Evolutionary conservation across 1,140 invertebrate genomes (phyloP).

Genomic region (Euwallacea fornicatus): DNA sequence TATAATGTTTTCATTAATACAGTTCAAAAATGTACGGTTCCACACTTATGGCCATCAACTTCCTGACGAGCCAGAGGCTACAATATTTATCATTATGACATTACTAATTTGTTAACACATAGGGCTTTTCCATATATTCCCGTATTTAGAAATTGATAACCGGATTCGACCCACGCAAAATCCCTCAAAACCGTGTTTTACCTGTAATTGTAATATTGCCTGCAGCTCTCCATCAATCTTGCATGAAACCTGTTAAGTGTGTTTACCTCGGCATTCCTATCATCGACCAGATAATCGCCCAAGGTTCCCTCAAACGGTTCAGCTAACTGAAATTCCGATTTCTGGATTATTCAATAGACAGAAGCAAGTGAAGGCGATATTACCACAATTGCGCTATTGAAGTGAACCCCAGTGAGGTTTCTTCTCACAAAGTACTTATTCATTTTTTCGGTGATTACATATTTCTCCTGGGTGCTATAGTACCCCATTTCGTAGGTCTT

Average conservation of each 20-base stretch:
- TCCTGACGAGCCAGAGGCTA: no score
- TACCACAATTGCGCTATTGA: constrained; percentile 58
- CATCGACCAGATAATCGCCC: constrained; percentile 58
- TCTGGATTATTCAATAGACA: no score
- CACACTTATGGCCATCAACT: no score
- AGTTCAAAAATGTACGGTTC: no score
- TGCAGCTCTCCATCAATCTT: constrained; percentile 59
- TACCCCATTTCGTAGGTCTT: constrained; percentile 57
- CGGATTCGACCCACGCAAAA: neutral
- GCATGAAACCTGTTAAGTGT: constrained; percentile 65
- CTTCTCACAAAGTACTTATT: constrained; percentile 55
- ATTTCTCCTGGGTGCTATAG: constrained; percentile 50
- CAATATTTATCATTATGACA: no score
- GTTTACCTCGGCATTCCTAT: constrained; percentile 59
- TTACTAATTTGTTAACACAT: no score
- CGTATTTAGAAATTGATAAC: neutral
- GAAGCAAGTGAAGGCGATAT: constrained; percentile 21
- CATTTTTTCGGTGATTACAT: constrained; percentile 49
- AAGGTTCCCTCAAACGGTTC: constrained; percentile 58
- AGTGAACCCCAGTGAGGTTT: constrained; percentile 56
- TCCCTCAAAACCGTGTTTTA: constrained; percentile 44
- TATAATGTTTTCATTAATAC: no score
- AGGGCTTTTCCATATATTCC: no score
- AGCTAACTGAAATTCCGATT: constrained; percentile 45
- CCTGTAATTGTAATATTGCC: constrained; percentile 66